These are phyloP conservation scores for Metopia argyrocephala DNA, from an alignment of 2,888 invertebrate species.

Conservation along the genomic window DNA sequence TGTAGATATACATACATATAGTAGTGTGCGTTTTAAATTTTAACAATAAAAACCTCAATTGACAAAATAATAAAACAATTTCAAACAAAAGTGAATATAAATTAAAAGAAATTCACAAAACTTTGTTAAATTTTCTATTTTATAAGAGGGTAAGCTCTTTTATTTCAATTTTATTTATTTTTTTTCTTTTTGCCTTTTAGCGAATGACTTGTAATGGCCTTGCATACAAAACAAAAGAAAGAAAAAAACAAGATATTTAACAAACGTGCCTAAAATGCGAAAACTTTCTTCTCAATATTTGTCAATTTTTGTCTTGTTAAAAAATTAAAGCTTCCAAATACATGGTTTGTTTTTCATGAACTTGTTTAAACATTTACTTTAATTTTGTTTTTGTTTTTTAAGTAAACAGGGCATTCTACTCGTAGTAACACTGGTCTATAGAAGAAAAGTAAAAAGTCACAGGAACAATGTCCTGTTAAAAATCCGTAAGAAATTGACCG, in stretches of 20 bases:
- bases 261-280: slow-evolving; percentile 37
- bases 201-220: neutral
- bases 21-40: neutral
- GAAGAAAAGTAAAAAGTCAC: too few relatives aligned
- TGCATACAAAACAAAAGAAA: neutral
- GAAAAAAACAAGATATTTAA: slow-evolving; percentile 10
- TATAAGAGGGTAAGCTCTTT: too few relatives aligned
- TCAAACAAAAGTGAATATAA: neutral
- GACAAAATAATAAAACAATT: neutral
- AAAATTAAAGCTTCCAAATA: neutral
- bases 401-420: too few relatives aligned
- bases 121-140: neutral
- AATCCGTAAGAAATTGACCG: too few relatives aligned
- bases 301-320: neutral
- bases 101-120: neutral
- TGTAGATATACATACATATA: too few relatives aligned
- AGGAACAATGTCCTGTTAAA: too few relatives aligned
- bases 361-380: too few relatives aligned
- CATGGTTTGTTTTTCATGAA: too few relatives aligned
- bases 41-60: neutral
- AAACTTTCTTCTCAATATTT: slow-evolving; percentile 2
- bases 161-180: neutral
- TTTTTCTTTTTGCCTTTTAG: neutral
- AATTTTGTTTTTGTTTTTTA: too few relatives aligned
- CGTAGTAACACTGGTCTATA: too few relatives aligned